Percentiles rank a stretch among this genome's conserved stretches.
Evolutionary conservation across 1,140 invertebrate species (phyloP).

Genomic region (Caenorhabditis tropicalis): DNA sequence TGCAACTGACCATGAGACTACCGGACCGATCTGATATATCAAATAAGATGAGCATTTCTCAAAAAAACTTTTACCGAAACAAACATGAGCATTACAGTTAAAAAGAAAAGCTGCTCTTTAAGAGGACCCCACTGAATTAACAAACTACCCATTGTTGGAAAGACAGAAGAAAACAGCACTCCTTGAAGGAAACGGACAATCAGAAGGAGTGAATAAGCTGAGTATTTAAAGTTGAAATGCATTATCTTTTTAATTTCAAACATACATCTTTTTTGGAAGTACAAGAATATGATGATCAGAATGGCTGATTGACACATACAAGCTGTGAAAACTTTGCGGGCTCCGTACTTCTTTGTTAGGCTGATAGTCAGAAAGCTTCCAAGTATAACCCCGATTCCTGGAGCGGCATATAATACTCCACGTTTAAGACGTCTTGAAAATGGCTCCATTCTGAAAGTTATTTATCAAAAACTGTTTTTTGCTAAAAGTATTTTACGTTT

Average conservation of each 20-base stretch:
- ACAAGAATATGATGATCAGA: neutral
- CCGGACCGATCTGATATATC: constrained; percentile 44
- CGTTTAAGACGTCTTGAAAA: neutral
- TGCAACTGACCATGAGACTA: constrained; percentile 46
- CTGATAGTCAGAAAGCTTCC: constrained; percentile 33
- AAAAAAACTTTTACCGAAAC: constrained; percentile 37
- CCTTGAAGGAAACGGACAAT: constrained; percentile 45
- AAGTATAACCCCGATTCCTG: constrained; percentile 50
- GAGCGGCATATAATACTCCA: constrained; percentile 19
- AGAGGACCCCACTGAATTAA: constrained; percentile 47
- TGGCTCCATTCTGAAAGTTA: neutral
- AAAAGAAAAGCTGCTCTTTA: constrained; percentile 52
- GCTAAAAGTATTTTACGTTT: neutral
- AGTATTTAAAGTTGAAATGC: neutral
- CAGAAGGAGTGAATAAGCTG: constrained; percentile 24
- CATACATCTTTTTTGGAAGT: neutral
- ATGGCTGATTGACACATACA: neutral
- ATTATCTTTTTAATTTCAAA: neutral
- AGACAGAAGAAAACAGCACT: constrained; percentile 41
- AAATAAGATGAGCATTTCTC: neutral
- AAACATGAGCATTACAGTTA: constrained; percentile 48
- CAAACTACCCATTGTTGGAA: constrained; percentile 45
- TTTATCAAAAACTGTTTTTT: neutral
- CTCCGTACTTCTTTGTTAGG: neutral
- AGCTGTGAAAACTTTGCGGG: neutral